Evolutionary conservation across 2,113 vertebrate genomes (phyloP).

Genomic region (Promerops cafer): DNA sequence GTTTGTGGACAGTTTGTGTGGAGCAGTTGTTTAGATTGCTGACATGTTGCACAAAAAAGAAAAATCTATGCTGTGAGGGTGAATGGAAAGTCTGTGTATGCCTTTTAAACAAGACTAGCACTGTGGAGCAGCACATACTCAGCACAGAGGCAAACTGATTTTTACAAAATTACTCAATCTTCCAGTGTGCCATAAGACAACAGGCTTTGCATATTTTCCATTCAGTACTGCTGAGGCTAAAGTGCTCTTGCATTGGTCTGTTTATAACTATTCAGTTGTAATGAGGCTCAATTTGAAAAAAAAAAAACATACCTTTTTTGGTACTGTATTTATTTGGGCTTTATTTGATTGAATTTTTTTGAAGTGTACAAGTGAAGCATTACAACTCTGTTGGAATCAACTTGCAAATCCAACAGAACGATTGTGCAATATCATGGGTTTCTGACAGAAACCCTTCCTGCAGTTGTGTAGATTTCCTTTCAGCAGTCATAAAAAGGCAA

Average conservation of each 20-base stretch:
- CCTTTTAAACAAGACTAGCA: constrained; percentile 59
- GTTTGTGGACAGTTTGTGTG: constrained; percentile 63
- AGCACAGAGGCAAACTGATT: constrained; percentile 59
- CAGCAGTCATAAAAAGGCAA: background rate
- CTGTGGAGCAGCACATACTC: constrained; percentile 65
- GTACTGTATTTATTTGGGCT: background rate
- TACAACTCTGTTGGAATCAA: constrained; percentile 3
- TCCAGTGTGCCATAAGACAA: constrained; percentile 62
- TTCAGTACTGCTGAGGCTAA: background rate
- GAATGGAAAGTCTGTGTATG: constrained; percentile 56
- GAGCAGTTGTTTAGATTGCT: constrained; percentile 66
- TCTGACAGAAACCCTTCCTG: constrained; percentile 6
- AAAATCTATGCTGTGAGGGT: constrained; percentile 58
- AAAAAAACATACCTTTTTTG: background rate
- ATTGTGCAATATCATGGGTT: constrained; percentile 7
- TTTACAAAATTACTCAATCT: constrained; percentile 30
- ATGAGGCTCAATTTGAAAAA: background rate
- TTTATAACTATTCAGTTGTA: background rate
- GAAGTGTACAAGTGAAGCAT: background rate
- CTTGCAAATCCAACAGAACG: background rate
- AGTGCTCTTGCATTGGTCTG: constrained; percentile 9
- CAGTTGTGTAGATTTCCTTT: background rate
- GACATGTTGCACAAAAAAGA: constrained; percentile 63
- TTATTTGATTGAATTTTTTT: background rate
- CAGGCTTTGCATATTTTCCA: constrained; percentile 22